Conservation (phyloP, 2,888 invertebrate species). For the Serrognathus titanus region DNA sequence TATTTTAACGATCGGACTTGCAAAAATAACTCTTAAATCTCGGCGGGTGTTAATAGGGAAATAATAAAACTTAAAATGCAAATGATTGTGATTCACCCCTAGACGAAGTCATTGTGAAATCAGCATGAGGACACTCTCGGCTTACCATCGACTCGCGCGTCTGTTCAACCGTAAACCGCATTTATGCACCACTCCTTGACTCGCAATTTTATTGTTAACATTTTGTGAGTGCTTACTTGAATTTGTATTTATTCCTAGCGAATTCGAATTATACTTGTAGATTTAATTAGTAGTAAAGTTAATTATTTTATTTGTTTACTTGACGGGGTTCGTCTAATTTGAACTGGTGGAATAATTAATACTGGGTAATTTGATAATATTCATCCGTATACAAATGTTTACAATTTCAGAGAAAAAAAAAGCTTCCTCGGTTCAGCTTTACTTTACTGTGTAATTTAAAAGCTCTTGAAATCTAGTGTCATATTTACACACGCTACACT, state of each 20-base stretch:
- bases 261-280: constrained; percentile 7
- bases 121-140: constrained; percentile 9
- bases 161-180: constrained; percentile 18
- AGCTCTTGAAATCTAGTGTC: no score
- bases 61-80: constrained; percentile 32
- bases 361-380: background rate
- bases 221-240: constrained; percentile 11
- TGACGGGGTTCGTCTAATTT: background rate
- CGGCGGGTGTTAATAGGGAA: constrained; percentile 30
- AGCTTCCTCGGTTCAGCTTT: no score
- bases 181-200: constrained; percentile 16
- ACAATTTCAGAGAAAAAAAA: no score
- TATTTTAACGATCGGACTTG: constrained; percentile 1
- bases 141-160: constrained; percentile 8
- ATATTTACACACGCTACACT: no score
- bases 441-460: no score
- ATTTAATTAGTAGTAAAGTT: constrained; percentile 7
- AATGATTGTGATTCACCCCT: constrained; percentile 14
- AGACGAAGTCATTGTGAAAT: constrained; percentile 4
- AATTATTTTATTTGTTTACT: constrained; percentile 6
- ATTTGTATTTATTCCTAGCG: constrained; percentile 6
- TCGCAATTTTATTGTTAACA: constrained; percentile 19
- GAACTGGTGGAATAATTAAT: background rate
- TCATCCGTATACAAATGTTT: background rate
- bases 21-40: constrained; percentile 22